Evolutionary conservation across 2,888 invertebrate species (phyloP), one percentile per base, ranked within the genome.

Genomic region (Tenthredo amoena): DNA sequence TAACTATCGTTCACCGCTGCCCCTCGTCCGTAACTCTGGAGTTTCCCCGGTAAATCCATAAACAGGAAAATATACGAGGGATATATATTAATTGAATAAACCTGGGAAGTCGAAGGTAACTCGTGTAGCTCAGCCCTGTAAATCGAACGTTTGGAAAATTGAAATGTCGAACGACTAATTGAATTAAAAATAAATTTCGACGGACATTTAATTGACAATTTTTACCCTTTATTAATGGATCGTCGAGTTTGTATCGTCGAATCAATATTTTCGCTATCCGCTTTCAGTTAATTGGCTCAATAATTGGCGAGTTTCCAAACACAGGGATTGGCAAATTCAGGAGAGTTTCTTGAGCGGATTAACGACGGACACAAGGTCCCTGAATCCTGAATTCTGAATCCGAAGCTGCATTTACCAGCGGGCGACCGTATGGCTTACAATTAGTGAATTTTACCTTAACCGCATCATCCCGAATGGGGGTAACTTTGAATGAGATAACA

Each of bases 401-500:
- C 10, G 43, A 26, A 15, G 76, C 26, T 47, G 76, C 47, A 26
- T 4, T 74, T 47, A 74, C 10, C 26, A 3, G 74, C 2, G 26
- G 21, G 21, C 7, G 2, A 21, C 15, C 15, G 47, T 76, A 15
- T 76, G 76, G 43, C 76, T 76, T 47, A 76, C 15, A 76, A 76
- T 76, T 76, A 76, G 76, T 18, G 47, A 47, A 40, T 76, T 26
- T 47, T 47, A 43, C 76, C 10, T 4, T 15, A 76, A 76, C 76
- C 76, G 21, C 76, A 76, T 76, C 21, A 76, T 76, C 47, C 31
- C 47, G 12, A 9, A 76, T 18, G 31, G 76, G 26, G 47, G 21
- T 76, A 76, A 76, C 76, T 76, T 76, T 76, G 43, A 47, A 76
- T 26, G 40, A 76, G 76, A 76, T 76, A 43, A 76, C 76, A 47